These are phyloP conservation scores for Rhingia campestris DNA, from an alignment of 2,888 invertebrate species.

Conservation along the genomic window DNA sequence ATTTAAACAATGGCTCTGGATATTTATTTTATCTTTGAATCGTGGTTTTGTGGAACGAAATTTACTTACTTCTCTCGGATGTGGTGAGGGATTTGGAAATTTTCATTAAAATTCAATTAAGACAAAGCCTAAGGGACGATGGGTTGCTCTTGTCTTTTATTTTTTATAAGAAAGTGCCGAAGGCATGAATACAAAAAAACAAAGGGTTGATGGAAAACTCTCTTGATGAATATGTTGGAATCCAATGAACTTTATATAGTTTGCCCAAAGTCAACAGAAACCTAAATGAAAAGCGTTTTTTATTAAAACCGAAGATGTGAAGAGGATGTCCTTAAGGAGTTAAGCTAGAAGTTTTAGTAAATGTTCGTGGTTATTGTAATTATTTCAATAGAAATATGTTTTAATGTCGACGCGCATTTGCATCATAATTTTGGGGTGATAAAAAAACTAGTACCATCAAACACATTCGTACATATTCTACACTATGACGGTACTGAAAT, in stretches of 20 bases:
- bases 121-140: conserved; percentile 1
- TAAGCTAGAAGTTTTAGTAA: too few species aligned
- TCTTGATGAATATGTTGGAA: conserved; percentile 26
- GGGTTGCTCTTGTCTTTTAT: conserved; percentile 1
- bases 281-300: too few species aligned
- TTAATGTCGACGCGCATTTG: too few species aligned
- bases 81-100: not conserved
- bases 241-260: conserved; percentile 2
- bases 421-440: too few species aligned
- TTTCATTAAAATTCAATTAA: conserved; percentile 37
- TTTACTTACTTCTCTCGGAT: not conserved
- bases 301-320: too few species aligned
- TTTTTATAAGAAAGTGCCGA: conserved; percentile 7
- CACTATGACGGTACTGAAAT: too few species aligned
- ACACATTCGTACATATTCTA: too few species aligned
- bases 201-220: conserved; percentile 6
- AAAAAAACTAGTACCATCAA: too few species aligned
- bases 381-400: too few species aligned
- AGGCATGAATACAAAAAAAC: not conserved
- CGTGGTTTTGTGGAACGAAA: not conserved
- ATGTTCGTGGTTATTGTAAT: too few species aligned
- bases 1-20: not conserved
- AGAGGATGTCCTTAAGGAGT: too few species aligned
- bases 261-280: conserved; percentile 29
- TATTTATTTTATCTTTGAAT: conserved; percentile 6